phyloP scores from a whole-genome alignment of 2,797 vertebrate species.

The Cuculus canorus region DNA sequence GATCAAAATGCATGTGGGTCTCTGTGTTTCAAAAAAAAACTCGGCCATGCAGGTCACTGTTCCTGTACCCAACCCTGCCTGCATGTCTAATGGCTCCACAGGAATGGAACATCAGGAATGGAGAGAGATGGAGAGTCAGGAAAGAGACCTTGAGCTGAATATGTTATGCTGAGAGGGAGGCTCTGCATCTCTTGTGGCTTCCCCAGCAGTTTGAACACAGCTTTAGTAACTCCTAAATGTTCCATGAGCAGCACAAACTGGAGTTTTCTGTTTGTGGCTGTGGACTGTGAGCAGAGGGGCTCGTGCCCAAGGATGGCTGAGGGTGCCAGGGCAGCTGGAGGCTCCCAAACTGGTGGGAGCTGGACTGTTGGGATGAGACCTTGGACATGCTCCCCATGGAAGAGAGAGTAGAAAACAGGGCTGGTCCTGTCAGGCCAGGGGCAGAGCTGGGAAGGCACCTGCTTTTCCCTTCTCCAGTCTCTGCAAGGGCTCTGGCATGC shows the following conservation, averaged over 20 bases:
- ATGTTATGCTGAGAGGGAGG: accelerated
- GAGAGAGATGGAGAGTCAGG: neutral
- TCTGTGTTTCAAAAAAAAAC: neutral
- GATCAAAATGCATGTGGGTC: neutral
- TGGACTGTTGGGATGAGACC: neutral
- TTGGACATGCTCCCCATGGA: accelerated
- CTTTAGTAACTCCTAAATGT: neutral
- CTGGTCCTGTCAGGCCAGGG: neutral
- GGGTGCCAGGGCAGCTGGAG: neutral
- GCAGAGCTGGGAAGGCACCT: accelerated
- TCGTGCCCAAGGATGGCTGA: neutral
- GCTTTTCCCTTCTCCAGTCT: neutral
- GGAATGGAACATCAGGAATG: neutral
- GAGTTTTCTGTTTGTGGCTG: neutral
- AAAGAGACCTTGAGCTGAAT: neutral
- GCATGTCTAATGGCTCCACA: too few species aligned
- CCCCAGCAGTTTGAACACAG: neutral
- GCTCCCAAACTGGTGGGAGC: accelerated
- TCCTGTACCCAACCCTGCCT: neutral
- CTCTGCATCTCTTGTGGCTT: neutral
- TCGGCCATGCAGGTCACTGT: accelerated
- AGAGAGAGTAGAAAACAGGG: neutral
- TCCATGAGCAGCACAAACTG: neutral
- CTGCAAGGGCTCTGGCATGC: neutral
- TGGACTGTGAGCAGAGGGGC: accelerated